Evolutionary conservation across 2,797 vertebrate species (phyloP).

Genomic region (Myotis pilosus): DNA sequence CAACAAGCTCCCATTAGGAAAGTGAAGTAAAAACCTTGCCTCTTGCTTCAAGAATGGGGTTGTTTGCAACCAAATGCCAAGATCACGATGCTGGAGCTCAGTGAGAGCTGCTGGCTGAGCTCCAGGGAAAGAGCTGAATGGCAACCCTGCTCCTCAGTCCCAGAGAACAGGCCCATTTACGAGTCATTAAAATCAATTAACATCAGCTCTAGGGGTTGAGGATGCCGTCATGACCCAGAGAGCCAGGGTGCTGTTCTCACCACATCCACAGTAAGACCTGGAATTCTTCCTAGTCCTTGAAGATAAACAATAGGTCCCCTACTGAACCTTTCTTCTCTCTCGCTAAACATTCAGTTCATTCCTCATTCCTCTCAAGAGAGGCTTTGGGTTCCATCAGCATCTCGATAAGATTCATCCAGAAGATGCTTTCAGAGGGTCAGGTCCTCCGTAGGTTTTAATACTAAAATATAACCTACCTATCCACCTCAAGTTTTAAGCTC

Average conservation of each 20-base stretch:
- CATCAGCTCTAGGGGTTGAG: not conserved
- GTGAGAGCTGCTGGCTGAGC: not conserved
- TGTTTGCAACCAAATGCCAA: slow-evolving; percentile 43
- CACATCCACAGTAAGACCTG: not conserved
- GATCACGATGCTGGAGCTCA: not conserved
- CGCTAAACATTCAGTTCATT: not conserved
- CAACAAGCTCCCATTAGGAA: slow-evolving; percentile 27
- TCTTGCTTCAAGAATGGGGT: slow-evolving; percentile 1
- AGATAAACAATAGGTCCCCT: not conserved
- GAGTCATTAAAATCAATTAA: not conserved
- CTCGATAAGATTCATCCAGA: not conserved
- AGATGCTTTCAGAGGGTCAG: not conserved
- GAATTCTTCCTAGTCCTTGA: not conserved
- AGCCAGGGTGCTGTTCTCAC: not conserved
- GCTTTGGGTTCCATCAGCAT: not conserved
- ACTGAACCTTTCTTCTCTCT: not conserved
- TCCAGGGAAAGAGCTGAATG: not conserved
- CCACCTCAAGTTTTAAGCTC: not conserved
- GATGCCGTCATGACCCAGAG: not conserved
- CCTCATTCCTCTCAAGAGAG: not conserved
- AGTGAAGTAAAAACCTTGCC: not conserved
- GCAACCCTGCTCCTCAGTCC: not conserved
- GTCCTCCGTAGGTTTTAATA: not conserved
- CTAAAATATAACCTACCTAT: not conserved
- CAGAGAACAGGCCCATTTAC: not conserved